Evolutionary conservation across 2,888 invertebrate genomes (phyloP).

Genomic region (Nasonia oneida): DNA sequence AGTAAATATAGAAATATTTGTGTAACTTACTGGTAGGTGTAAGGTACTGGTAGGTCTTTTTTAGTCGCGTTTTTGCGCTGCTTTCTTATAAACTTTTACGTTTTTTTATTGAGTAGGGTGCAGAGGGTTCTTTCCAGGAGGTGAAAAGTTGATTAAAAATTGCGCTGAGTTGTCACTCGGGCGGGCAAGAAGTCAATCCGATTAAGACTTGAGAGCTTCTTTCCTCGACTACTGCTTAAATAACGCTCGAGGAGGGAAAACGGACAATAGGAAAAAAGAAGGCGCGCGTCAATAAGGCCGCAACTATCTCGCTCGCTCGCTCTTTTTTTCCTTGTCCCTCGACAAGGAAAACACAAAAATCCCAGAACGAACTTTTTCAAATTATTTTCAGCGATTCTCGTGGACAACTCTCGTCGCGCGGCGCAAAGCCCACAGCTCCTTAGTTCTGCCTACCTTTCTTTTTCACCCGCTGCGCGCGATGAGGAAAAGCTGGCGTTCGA

Average conservation of each 20-base stretch:
- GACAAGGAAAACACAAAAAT: slow-evolving; percentile 52
- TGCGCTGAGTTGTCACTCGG: neutral
- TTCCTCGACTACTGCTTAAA: slow-evolving; percentile 32
- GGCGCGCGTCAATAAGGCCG: neutral
- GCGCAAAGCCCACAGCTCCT: too few species aligned
- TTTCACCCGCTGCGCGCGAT: too few species aligned
- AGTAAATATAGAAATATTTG: too few species aligned
- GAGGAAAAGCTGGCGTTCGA: too few species aligned
- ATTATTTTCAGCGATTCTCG: slow-evolving; percentile 54
- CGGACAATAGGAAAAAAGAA: slow-evolving; percentile 24
- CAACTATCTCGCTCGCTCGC: neutral
- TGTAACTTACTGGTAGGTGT: too few species aligned
- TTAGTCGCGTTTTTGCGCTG: too few species aligned
- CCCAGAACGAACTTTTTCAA: slow-evolving; percentile 53
- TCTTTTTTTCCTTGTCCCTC: neutral
- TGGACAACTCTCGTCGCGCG: neutral
- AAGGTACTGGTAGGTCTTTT: too few species aligned
- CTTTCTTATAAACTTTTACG: too few species aligned
- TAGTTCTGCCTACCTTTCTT: too few species aligned
- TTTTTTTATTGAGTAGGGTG: neutral
- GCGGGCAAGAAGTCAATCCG: slow-evolving; percentile 31
- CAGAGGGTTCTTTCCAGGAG: neutral
- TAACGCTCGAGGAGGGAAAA: slow-evolving; percentile 38
- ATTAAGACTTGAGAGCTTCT: slow-evolving; percentile 14
- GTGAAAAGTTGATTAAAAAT: neutral